These are phyloP conservation scores for Caracal caracal DNA, from an alignment of 2,113 vertebrate genomes.

Conservation along the genomic window DNA sequence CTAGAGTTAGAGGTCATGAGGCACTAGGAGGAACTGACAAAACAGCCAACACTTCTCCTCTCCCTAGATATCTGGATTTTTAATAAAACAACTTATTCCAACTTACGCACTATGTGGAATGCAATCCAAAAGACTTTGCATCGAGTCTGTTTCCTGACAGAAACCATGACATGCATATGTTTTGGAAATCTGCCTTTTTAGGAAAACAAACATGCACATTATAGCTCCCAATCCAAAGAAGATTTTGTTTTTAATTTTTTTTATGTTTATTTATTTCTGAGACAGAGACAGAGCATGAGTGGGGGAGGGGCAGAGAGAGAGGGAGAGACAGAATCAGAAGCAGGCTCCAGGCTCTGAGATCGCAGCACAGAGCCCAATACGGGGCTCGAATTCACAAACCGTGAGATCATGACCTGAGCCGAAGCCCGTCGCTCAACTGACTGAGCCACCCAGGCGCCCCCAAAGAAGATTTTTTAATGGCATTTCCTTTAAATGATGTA, in stretches of 20 bases:
- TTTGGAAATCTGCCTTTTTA: neutral
- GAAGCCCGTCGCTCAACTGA: too few species aligned
- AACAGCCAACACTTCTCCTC: neutral
- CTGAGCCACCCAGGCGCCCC: too few species aligned
- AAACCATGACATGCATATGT: neutral
- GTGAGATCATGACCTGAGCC: too few species aligned
- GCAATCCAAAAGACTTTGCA: neutral
- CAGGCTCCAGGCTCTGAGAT: too few species aligned
- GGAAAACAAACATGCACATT: neutral
- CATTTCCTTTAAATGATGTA: neutral
- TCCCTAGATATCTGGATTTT: neutral
- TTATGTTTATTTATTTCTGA: too few species aligned
- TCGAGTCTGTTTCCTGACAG: neutral
- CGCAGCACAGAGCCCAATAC: too few species aligned
- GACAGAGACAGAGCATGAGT: too few species aligned
- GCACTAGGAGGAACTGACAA: neutral
- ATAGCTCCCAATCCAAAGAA: neutral
- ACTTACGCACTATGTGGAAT: neutral
- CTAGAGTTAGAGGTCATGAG: neutral
- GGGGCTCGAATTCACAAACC: too few species aligned
- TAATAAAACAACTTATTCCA: neutral
- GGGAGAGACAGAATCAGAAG: too few species aligned
- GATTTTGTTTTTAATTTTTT: too few species aligned
- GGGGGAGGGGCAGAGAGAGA: too few species aligned
- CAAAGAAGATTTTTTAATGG: neutral